Evolutionary conservation across 2,888 invertebrate genomes (phyloP).

Genomic region (Drosophila affinis): DNA sequence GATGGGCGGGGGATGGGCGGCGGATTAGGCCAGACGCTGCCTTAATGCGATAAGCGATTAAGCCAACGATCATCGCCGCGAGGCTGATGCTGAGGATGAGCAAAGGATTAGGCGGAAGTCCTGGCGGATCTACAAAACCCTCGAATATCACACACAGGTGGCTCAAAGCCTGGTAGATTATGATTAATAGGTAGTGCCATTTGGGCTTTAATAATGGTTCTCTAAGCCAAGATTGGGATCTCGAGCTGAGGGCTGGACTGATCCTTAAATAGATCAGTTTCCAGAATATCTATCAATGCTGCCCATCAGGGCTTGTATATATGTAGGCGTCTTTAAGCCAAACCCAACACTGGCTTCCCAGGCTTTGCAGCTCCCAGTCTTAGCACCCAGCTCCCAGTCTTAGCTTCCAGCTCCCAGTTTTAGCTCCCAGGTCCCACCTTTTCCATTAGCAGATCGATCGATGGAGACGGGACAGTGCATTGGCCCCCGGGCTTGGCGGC

Average conservation of each 20-base stretch:
- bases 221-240: background rate
- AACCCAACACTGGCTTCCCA: background rate
- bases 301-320: too few species aligned
- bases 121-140: background rate
- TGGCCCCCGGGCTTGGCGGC: conserved; percentile 47
- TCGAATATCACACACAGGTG: background rate
- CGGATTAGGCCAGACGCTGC: conserved; percentile 38
- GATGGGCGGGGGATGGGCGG: conserved; percentile 11
- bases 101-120: conserved; percentile 2
- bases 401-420: background rate
- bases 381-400: background rate
- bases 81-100: conserved; percentile 14
- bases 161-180: background rate
- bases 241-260: too few species aligned
- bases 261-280: too few species aligned
- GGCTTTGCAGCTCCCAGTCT: background rate
- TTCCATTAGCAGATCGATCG: background rate
- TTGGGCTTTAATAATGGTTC: background rate
- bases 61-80: conserved; percentile 34
- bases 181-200: background rate
- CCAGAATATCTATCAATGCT: too few species aligned
- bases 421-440: background rate
- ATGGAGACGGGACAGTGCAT: conserved; percentile 22
- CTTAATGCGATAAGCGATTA: conserved; percentile 59
- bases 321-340: background rate